Base-by-base conservation (phyloP, 2,797 vertebrate genomes). In the Sebastes diaconus region DNA sequence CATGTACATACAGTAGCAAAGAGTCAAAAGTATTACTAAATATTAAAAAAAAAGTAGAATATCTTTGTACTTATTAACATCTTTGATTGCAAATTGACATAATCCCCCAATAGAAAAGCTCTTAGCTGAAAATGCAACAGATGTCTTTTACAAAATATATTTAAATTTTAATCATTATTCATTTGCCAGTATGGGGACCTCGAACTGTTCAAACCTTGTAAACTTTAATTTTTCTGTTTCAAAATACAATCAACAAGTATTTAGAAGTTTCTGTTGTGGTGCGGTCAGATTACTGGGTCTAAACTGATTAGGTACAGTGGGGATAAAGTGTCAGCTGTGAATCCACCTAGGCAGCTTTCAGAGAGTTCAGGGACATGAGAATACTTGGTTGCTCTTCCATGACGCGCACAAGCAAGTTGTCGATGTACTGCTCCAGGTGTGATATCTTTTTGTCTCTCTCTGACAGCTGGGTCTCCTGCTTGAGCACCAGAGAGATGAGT, bases 341-440 rank as follows among this genome's bases (percentile, higher is more conserved):
- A 75, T 73, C 65, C 7, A 42, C 27, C 64, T 88, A 86, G 3
- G 64, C 20, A 58, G 11, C 0, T 75, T 93, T 95, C 30, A 80
- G 4, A 46, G 83, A 8, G 30, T 5, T 90, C 63, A 97, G 2
- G 0, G 94, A 88, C 13, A 97, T 95, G n/a, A 99, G 96, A 73
- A 99, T 97, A 88, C 94, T 96, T 0, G 99, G 99, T 2, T 96
- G 93, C 57, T 98, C 97, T 10, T 99, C 99, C 72, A 99, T 98
- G 81, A 99, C 96, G 1, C 97, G 96, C 79, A 99, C 96, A 0
- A 99, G 96, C 84, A 99, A 89, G 81, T 97, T 96, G 87, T 99
- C 99, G 0, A 99, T 99, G 93, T 99, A 99, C 64, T 94, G 94
- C 85, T 99, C 98, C 67, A 99, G 94, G 82, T 98, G 96, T 0